phyloP scores from a whole-genome alignment of 2,797 vertebrate species.

The Danio kyathit region DNA sequence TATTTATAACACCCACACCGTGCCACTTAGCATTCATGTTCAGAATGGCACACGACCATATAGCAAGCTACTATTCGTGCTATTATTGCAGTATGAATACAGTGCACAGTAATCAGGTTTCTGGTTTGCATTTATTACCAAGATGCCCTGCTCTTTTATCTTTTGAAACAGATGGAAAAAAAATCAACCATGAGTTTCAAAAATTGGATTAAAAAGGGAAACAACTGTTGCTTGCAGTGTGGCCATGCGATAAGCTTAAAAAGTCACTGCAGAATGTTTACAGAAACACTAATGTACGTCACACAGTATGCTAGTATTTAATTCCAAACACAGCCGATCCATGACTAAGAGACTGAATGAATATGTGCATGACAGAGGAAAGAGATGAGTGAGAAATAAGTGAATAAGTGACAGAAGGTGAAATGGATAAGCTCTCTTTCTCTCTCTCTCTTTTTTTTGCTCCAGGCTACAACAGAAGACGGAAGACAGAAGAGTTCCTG shows the following conservation, averaged over 20 bases:
- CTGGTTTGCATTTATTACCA: background rate
- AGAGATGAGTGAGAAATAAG: background rate
- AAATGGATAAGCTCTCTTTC: slow-evolving; percentile 27
- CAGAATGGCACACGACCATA: background rate
- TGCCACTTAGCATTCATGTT: slow-evolving; percentile 32
- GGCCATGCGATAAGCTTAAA: background rate
- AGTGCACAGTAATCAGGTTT: background rate
- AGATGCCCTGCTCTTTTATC: background rate
- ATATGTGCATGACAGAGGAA: background rate
- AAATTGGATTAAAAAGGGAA: slow-evolving; percentile 5
- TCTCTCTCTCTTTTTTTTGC: slow-evolving; percentile 49
- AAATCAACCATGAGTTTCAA: background rate
- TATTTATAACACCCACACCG: slow-evolving; percentile 46
- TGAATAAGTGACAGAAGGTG: slow-evolving; percentile 51
- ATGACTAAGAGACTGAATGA: background rate
- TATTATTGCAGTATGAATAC: background rate
- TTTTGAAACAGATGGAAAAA: background rate
- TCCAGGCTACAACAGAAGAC: slow-evolving; percentile 46
- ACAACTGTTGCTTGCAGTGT: background rate
- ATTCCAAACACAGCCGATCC: slow-evolving; percentile 21
- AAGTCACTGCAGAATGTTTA: background rate
- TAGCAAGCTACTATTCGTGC: background rate
- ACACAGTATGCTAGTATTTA: background rate
- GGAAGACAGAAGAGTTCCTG: slow-evolving; percentile 55
- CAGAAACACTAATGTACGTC: too few relatives aligned